These are phyloP conservation scores for Drosophila saltans DNA, from an alignment of 1,140 invertebrate genomes.

Conservation along the genomic window DNA sequence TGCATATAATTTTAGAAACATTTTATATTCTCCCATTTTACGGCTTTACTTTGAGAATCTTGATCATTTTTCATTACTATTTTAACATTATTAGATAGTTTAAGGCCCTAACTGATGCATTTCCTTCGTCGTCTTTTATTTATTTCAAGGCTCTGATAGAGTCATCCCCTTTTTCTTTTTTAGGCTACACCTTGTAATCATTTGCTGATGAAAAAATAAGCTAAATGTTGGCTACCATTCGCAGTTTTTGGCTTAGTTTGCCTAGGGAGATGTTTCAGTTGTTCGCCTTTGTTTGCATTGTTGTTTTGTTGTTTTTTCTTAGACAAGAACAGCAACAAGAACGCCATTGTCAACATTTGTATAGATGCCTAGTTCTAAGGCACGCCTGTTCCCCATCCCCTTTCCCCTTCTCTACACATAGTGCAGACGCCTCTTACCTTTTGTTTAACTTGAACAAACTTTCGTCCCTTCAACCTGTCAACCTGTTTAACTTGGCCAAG, in stretches of 20 bases:
- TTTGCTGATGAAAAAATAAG: constrained; percentile 1
- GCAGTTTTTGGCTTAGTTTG: constrained; percentile 10
- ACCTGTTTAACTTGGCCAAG: constrained; percentile 48
- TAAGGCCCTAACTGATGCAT: too few species aligned
- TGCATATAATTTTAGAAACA: too few species aligned
- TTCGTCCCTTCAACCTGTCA: constrained; percentile 36
- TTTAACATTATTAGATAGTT: too few species aligned
- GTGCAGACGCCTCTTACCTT: constrained; percentile 23
- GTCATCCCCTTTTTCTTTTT: not conserved
- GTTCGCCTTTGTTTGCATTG: constrained; percentile 8
- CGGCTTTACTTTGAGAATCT: too few species aligned
- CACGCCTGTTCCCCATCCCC: not conserved
- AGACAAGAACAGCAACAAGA: not conserved
- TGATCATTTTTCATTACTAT: too few species aligned
- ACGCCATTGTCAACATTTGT: constrained; percentile 53
- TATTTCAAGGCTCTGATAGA: not conserved
- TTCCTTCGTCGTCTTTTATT: not conserved
- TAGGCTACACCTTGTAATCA: not conserved
- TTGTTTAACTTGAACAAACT: constrained; percentile 33
- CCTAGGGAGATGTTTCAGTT: constrained; percentile 3
- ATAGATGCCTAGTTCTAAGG: constrained; percentile 19
- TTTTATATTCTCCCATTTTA: too few species aligned
- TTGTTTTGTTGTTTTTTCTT: constrained; percentile 8
- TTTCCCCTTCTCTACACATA: too few species aligned
- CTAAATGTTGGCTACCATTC: constrained; percentile 9